These are phyloP conservation scores for Alloscopus bannaensis DNA, from an alignment of 2,888 invertebrate species.

Conservation along the genomic window DNA sequence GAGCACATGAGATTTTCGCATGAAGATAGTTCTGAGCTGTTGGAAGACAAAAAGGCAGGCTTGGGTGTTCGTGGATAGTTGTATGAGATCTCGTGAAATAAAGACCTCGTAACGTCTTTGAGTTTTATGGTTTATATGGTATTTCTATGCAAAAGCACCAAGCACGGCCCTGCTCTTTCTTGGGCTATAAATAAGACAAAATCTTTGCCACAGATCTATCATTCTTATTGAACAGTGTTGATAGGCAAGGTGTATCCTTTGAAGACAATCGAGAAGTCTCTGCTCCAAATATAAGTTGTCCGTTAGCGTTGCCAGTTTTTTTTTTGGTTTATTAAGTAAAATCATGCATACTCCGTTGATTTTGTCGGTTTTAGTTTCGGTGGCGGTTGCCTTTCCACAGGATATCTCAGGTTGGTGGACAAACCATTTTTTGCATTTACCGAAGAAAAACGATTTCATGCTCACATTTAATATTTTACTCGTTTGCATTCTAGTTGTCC, in stretches of 20 bases:
- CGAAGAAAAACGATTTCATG: neutral
- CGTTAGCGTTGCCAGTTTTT: too few species aligned
- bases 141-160: slow-evolving; percentile 1
- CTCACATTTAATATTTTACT: neutral
- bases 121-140: slow-evolving; percentile 20
- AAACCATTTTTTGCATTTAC: slow-evolving; percentile 1
- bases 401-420: slow-evolving; percentile 28
- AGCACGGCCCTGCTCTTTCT: slow-evolving; percentile 23
- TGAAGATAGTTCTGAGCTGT: slow-evolving; percentile 23
- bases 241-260: slow-evolving; percentile 1
- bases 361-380: slow-evolving; percentile 21
- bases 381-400: slow-evolving; percentile 39
- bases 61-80: neutral
- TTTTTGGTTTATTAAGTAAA: too few species aligned
- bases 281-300: neutral
- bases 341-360: slow-evolving; percentile 24
- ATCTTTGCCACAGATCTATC: slow-evolving; percentile 9
- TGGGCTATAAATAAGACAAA: slow-evolving; percentile 42
- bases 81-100: slow-evolving; percentile 21
- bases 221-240: slow-evolving; percentile 21
- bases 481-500: slow-evolving; percentile 27
- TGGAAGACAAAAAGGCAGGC: slow-evolving; percentile 10
- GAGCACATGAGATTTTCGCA: slow-evolving; percentile 44
- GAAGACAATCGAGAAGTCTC: neutral
- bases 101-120: slow-evolving; percentile 52